phyloP scores from a whole-genome alignment of 1,140 invertebrate species.

The Cherax destructor region DNA sequence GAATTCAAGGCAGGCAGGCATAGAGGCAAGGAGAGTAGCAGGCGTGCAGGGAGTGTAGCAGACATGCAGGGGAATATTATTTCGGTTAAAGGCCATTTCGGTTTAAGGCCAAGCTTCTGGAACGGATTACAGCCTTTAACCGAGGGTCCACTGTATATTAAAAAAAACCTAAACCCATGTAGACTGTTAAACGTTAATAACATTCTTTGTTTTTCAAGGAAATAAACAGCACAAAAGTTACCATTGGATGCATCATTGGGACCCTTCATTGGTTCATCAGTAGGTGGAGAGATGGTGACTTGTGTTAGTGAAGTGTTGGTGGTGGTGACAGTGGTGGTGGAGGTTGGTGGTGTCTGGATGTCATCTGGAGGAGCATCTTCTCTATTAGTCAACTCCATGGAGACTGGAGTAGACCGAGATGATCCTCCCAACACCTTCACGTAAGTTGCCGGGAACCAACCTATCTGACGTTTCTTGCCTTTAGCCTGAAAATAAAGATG shows the following conservation, averaged over 20 bases:
- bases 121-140: no score
- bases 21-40: no score
- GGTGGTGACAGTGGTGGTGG: neutral
- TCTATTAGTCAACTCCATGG: constrained; percentile 66
- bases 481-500: constrained; percentile 80
- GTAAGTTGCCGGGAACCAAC: constrained; percentile 98
- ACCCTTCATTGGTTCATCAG: constrained; percentile 62
- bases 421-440: constrained; percentile 85
- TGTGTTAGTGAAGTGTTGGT: constrained; percentile 49
- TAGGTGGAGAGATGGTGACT: constrained; percentile 72
- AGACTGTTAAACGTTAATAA: neutral
- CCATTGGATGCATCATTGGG: constrained; percentile 63
- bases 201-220: neutral
- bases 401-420: constrained; percentile 71
- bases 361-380: constrained; percentile 66
- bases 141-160: no score
- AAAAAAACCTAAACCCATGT: no score
- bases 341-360: neutral
- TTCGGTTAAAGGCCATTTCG: no score
- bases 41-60: no score
- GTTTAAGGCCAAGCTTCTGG: no score
- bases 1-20: no score
- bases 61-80: no score
- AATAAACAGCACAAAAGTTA: neutral
- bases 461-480: constrained; percentile 95